Percentiles rank a stretch among this genome's conserved stretches.
Evolutionary conservation across 1,140 invertebrate genomes (phyloP).

Genomic region (Calliopsis andreniformis): DNA sequence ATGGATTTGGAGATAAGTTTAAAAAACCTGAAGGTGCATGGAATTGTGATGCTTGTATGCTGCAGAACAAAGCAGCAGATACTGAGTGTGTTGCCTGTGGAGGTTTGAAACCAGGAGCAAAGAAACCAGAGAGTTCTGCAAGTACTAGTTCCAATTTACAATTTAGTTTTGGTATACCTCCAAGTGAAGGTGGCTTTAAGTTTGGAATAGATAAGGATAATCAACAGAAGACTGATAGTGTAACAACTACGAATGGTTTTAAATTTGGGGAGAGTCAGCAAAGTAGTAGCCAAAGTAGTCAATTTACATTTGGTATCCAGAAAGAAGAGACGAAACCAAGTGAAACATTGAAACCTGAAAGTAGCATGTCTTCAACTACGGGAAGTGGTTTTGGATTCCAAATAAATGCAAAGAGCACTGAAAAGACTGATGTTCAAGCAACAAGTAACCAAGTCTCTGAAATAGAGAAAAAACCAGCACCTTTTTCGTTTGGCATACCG

Average conservation of each 20-base stretch:
- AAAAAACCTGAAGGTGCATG: conserved; percentile 81
- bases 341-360: conserved; percentile 31
- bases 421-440: conserved; percentile 30
- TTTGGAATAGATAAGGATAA: conserved; percentile 79
- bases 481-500: conserved; percentile 73
- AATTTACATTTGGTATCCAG: conserved; percentile 76
- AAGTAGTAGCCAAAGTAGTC: conserved; percentile 30
- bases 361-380: background rate
- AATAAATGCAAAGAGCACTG: conserved; percentile 19
- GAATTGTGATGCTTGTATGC: conserved; percentile 84
- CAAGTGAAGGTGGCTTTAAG: conserved; percentile 68
- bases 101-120: conserved; percentile 77
- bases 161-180: conserved; percentile 70
- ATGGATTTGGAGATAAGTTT: conserved; percentile 79
- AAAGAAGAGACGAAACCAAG: conserved; percentile 57
- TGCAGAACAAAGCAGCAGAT: conserved; percentile 82
- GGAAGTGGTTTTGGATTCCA: conserved; percentile 30
- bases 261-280: conserved; percentile 59
- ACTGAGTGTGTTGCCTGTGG: conserved; percentile 83
- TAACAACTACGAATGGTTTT: conserved; percentile 64
- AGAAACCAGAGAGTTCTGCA: conserved; percentile 47
- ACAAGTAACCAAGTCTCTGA: too few species aligned
- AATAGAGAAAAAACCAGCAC: conserved; percentile 12
- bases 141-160: conserved; percentile 65
- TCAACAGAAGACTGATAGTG: conserved; percentile 42